Percentiles rank a stretch among this genome's conserved stretches.
Conservation (phyloP, 2,888 invertebrate genomes). For the Heliconius ethilla region DNA sequence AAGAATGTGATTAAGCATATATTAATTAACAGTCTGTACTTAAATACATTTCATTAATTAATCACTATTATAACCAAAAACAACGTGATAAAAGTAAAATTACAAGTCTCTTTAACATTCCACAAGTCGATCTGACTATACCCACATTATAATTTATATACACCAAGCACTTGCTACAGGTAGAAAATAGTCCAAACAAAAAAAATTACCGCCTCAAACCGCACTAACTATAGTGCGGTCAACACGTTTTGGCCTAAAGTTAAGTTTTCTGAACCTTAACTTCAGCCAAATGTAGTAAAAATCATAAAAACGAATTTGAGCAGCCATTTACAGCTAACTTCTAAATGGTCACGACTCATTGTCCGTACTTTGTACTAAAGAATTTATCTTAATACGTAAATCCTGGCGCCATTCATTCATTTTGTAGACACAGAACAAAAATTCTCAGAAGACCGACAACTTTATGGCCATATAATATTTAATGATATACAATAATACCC, state of each 20-base stretch:
- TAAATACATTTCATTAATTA: neutral
- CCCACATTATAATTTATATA: neutral
- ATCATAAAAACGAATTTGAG: no score
- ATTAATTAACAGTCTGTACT: neutral
- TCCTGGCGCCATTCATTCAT: constrained; percentile 51
- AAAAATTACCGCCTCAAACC: constrained; percentile 18
- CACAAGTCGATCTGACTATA: constrained; percentile 8
- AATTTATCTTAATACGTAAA: constrained; percentile 39
- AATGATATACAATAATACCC: neutral
- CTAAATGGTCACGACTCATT: no score
- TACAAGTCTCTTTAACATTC: neutral
- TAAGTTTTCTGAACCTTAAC: no score
- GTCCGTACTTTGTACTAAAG: constrained; percentile 5
- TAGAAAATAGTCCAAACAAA: constrained; percentile 23
- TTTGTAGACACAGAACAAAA: constrained; percentile 48
- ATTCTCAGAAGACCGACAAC: constrained; percentile 46
- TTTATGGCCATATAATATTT: constrained; percentile 27
- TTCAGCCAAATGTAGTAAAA: no score
- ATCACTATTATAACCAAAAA: neutral
- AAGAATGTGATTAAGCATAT: neutral
- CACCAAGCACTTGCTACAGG: constrained; percentile 18
- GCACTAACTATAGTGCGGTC: constrained; percentile 22
- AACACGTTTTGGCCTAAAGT: no score
- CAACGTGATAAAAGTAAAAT: constrained; percentile 3
- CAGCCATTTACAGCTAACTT: no score